Conservation (phyloP, 2,888 invertebrate species). For the Ariolimax columbianus region DNA sequence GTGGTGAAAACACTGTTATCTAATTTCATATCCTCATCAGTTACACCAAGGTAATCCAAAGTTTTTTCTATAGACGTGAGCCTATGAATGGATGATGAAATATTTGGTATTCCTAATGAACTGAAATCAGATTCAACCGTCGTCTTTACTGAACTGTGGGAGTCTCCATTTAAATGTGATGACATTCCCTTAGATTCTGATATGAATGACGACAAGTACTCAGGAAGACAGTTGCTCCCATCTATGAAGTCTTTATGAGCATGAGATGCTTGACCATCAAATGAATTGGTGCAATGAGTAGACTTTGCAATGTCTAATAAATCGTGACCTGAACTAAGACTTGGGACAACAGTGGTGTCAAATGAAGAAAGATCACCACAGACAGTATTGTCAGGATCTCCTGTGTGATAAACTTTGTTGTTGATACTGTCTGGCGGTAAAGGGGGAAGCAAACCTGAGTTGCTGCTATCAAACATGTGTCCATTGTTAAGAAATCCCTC, state of each 20-base stretch:
- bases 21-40: constrained; percentile 38
- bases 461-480: background rate
- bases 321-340: constrained; percentile 8
- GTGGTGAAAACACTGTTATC: constrained; percentile 10
- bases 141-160: constrained; percentile 36
- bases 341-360: background rate
- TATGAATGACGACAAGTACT: constrained; percentile 44
- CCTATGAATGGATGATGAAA: constrained; percentile 34
- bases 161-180: constrained; percentile 32
- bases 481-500: constrained; percentile 55
- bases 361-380: background rate
- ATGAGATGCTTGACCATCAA: constrained; percentile 11
- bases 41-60: constrained; percentile 36
- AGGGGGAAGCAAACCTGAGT: constrained; percentile 59
- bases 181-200: constrained; percentile 32
- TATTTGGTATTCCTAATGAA: constrained; percentile 29
- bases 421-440: constrained; percentile 35
- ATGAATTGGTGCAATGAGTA: background rate
- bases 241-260: constrained; percentile 4
- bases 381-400: background rate
- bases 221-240: constrained; percentile 19
- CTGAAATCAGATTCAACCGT: constrained; percentile 44
- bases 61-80: constrained; percentile 50
- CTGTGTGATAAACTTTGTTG: constrained; percentile 43
- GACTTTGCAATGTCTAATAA: background rate